phyloP scores from a whole-genome alignment of 92 coral and sea anemone species.

The Siderastrea siderea region DNA sequence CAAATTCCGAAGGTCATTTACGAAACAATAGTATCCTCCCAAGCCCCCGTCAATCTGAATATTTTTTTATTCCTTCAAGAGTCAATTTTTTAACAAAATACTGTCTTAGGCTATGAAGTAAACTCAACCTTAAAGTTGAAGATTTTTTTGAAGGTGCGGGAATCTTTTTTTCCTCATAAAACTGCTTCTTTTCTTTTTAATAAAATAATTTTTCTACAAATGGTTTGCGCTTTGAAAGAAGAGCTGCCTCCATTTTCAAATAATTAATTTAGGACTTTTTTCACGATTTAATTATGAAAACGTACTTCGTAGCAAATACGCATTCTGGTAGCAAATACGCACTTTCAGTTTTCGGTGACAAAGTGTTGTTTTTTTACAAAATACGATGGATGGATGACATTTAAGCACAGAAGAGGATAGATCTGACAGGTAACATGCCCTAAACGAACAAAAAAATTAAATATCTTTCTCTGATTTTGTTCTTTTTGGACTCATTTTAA shows the following conservation, averaged over 20 bases:
- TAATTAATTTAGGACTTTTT: constrained; percentile 29
- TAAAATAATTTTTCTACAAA: constrained; percentile 31
- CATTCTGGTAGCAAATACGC: constrained; percentile 47
- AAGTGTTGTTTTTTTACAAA: constrained; percentile 49
- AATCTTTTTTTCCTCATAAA: constrained; percentile 44
- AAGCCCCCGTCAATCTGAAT: constrained; percentile 13
- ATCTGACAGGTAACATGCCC: constrained; percentile 28
- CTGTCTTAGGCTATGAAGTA: constrained; percentile 25
- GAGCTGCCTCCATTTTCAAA: constrained; percentile 35
- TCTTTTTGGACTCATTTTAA: background rate
- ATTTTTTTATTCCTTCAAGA: constrained; percentile 9
- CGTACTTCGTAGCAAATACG: constrained; percentile 47
- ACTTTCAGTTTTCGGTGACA: too few relatives aligned
- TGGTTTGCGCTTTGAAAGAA: constrained; percentile 39
- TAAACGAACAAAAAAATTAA: constrained; percentile 37
- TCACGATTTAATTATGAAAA: constrained; percentile 30
- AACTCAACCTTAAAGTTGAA: constrained; percentile 19
- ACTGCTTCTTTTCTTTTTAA: constrained; percentile 32
- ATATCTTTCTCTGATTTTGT: constrained; percentile 23
- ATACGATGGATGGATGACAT: constrained; percentile 18
- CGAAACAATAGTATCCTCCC: background rate
- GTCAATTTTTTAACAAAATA: constrained; percentile 25
- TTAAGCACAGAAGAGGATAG: constrained; percentile 22
- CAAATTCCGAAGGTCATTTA: constrained; percentile 24
- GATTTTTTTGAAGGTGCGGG: constrained; percentile 32